Evolutionary conservation across 1,140 invertebrate species (phyloP), one percentile per base, ranked within the genome.

Genomic region (Dendroctonus valens): DNA sequence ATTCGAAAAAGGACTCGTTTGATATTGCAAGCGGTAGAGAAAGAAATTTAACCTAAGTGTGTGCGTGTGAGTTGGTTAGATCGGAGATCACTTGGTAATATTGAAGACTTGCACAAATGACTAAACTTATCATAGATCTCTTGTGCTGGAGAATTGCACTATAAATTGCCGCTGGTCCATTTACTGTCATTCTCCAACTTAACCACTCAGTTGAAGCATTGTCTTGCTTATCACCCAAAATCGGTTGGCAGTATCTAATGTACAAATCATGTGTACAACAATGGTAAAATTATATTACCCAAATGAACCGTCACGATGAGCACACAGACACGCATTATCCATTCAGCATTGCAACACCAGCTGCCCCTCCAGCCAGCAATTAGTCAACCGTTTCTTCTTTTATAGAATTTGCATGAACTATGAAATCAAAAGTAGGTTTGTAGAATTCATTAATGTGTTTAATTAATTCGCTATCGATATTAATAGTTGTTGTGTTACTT

Each of bases 371-470:
- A 15, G 6, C 39, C 0, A 41, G 9, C n/a, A 48, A 39, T 39
- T 50, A 38, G 59, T 40, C 54, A 70, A 68, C 38, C 44, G 64
- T 64, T 69, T 58, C 57, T 65, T 69, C 62, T 60, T 69, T 66
- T 57, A 61, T 39, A 62, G 41, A 66, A 57, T 66, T 69, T 62
- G 67, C 53, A 69, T 67, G 60, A 60, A 58, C 59, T 68, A 65
- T 65, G 69, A 69, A 71, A 69, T 65, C 68, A 67, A 71, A 71
- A 72, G 67, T 72, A 67, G 67, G 67, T 72, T 72, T 64, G 58
- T 70, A 40, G 66, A 66, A 70, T 70, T 62, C 49, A 69, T 69
- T 71, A 61, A 72, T 68, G 70, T 53, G 61, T 65, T 67, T 53
- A 66, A 69, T 69, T 71, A 69, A 69, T 69, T 66, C 59, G 44